These are phyloP conservation scores for Agelastica alni DNA, from an alignment of 2,888 invertebrate species.

Conservation along the genomic window DNA sequence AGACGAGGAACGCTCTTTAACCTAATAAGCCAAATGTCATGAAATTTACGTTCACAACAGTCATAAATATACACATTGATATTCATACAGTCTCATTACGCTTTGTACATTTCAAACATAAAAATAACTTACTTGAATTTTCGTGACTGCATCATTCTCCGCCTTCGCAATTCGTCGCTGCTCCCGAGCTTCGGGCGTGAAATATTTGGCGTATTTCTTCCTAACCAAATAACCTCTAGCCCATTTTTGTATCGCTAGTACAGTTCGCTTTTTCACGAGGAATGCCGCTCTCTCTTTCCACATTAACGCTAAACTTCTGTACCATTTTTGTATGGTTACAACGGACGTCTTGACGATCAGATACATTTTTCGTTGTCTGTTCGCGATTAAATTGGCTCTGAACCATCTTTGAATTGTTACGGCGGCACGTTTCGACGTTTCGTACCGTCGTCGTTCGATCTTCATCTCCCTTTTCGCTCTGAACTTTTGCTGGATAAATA, in stretches of 20 bases:
- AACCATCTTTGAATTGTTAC: constrained; percentile 34
- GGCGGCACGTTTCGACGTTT: constrained; percentile 32
- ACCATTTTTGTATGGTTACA: constrained; percentile 25
- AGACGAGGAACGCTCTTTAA: too few species aligned
- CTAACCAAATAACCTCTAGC: constrained; percentile 41
- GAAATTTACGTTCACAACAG: too few species aligned
- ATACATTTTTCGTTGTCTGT: constrained; percentile 11
- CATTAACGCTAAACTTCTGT: constrained; percentile 45
- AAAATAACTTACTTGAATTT: constrained; percentile 63
- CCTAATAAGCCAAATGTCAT: too few species aligned
- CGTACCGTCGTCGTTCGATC: constrained; percentile 35
- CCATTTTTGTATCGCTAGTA: constrained; percentile 52
- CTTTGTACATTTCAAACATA: too few species aligned
- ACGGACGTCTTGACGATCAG: constrained; percentile 21
- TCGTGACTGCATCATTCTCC: constrained; percentile 61
- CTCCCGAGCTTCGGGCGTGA: constrained; percentile 46
- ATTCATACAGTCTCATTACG: too few species aligned
- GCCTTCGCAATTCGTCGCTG: constrained; percentile 54
- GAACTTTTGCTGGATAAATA: constrained; percentile 48
- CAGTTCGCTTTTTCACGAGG: constrained; percentile 49
- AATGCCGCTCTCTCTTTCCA: constrained; percentile 53
- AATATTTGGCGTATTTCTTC: constrained; percentile 39
- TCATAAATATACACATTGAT: neutral
- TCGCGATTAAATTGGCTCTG: constrained; percentile 35
- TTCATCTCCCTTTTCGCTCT: constrained; percentile 42